phyloP scores from a whole-genome alignment of 2,888 invertebrate species.

The Helicoverpa assulta region DNA sequence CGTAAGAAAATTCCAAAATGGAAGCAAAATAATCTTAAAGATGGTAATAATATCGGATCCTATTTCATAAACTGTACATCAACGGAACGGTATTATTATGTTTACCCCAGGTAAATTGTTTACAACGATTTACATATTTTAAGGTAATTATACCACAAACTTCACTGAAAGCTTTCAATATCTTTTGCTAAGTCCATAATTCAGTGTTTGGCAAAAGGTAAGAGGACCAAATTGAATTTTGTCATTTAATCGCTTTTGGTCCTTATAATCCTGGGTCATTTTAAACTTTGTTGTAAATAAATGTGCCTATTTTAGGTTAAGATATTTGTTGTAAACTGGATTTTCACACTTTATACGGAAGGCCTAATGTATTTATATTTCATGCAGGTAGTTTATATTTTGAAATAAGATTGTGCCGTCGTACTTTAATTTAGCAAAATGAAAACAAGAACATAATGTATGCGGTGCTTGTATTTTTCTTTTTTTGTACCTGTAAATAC shows the following conservation, averaged over 20 bases:
- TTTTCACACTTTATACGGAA: constrained; percentile 1
- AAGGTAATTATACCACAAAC: constrained; percentile 41
- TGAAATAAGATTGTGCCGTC: too few relatives aligned
- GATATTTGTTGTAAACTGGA: constrained; percentile 27
- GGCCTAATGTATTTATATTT: too few relatives aligned
- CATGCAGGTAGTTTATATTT: too few relatives aligned
- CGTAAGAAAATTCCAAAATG: not conserved
- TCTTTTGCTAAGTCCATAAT: constrained; percentile 46
- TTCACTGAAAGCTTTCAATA: constrained; percentile 53
- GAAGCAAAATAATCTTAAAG: not conserved
- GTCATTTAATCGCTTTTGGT: constrained; percentile 43
- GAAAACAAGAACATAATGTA: too few relatives aligned
- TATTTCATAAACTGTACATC: constrained; percentile 10
- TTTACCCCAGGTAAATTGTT: constrained; percentile 39
- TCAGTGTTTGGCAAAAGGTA: constrained; percentile 40
- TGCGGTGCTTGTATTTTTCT: not conserved
- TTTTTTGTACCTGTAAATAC: not conserved
- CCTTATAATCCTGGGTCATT: constrained; percentile 36
- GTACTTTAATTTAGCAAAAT: too few relatives aligned
- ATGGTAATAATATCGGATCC: constrained; percentile 16
- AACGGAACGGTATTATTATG: constrained; percentile 30
- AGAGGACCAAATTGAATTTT: constrained; percentile 49
- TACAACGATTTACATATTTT: constrained; percentile 59
- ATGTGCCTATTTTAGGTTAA: constrained; percentile 11
- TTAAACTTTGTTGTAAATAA: constrained; percentile 37